These are phyloP conservation scores for Baronia brevicornis DNA, from an alignment of 2,888 invertebrate genomes.

Conservation along the genomic window DNA sequence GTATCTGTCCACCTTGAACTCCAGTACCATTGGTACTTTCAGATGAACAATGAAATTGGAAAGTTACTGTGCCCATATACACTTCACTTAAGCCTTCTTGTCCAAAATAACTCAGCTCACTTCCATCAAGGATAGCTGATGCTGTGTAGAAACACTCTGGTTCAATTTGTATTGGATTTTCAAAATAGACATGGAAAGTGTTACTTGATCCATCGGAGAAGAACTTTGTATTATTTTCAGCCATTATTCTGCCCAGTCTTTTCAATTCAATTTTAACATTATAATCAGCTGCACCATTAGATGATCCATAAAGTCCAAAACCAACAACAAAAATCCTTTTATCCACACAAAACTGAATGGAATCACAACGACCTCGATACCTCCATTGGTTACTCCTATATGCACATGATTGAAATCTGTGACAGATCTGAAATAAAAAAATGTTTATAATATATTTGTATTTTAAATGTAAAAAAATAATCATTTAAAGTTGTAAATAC, in stretches of 20 bases:
- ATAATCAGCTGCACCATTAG: conserved; percentile 96
- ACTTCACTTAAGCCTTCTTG: conserved; percentile 98
- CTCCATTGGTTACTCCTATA: conserved; percentile 98
- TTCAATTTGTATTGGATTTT: conserved; percentile 91
- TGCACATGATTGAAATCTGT: conserved; percentile 96
- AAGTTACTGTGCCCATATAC: conserved; percentile 93
- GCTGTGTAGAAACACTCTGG: conserved; percentile 96
- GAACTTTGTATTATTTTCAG: conserved; percentile 94
- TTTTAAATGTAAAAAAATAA: conserved; percentile 1
- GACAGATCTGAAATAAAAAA: conserved; percentile 81
- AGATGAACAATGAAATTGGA: conserved; percentile 97
- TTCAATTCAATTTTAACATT: conserved; percentile 96
- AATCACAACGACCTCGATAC: conserved; percentile 96
- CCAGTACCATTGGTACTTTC: conserved; percentile 98
- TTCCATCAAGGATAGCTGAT: conserved; percentile 95
- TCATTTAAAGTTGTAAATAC: conserved; percentile 46
- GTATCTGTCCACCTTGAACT: conserved; percentile 97
- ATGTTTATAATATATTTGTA: background rate
- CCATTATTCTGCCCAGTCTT: conserved; percentile 88
- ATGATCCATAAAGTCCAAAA: conserved; percentile 96
- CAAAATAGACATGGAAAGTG: conserved; percentile 90
- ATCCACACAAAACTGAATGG: conserved; percentile 97
- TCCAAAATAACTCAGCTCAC: conserved; percentile 96
- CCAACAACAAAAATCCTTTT: conserved; percentile 96
- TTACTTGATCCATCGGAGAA: conserved; percentile 97